phyloP scores from a whole-genome alignment of 2,113 vertebrate genomes.

The Anoplopoma fimbria region DNA sequence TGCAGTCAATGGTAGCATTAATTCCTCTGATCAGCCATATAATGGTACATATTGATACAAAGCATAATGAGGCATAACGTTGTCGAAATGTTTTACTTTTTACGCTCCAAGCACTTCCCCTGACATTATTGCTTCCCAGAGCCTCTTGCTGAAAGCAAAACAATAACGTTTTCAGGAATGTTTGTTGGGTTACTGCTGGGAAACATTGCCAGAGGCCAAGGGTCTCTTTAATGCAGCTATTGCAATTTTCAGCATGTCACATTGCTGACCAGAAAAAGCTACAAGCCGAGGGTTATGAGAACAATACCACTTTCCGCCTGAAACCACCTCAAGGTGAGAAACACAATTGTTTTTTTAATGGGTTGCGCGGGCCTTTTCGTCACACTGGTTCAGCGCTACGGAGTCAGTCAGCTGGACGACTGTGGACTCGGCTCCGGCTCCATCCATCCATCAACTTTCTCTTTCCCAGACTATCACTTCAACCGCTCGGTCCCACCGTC shows the following conservation, averaged over 20 bases:
- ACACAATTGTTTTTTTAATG: constrained; percentile 65
- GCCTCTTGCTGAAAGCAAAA: constrained; percentile 10
- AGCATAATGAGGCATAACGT: constrained; percentile 28
- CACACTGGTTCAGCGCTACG: constrained; percentile 53
- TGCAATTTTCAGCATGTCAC: constrained; percentile 69
- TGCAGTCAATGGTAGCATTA: neutral
- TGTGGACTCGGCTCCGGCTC: constrained; percentile 40
- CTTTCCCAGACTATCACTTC: constrained; percentile 36
- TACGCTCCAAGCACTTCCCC: constrained; percentile 1
- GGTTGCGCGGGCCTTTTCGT: constrained; percentile 47
- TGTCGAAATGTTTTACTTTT: constrained; percentile 29
- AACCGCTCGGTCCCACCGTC: constrained; percentile 38
- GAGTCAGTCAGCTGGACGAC: constrained; percentile 49
- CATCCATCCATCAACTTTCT: constrained; percentile 59
- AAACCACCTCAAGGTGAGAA: constrained; percentile 58
- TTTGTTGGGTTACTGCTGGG: constrained; percentile 50
- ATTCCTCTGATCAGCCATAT: neutral
- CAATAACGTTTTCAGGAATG: constrained; percentile 15
- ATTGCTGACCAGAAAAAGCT: constrained; percentile 60
- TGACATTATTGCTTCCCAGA: constrained; percentile 6
- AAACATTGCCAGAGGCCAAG: constrained; percentile 51
- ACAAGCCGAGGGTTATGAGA: constrained; percentile 49
- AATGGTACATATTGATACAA: neutral
- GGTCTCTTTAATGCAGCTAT: constrained; percentile 46
- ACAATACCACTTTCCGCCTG: constrained; percentile 46